phyloP scores from a whole-genome alignment of 2,797 vertebrate species.

The Champsocephalus gunnari region DNA sequence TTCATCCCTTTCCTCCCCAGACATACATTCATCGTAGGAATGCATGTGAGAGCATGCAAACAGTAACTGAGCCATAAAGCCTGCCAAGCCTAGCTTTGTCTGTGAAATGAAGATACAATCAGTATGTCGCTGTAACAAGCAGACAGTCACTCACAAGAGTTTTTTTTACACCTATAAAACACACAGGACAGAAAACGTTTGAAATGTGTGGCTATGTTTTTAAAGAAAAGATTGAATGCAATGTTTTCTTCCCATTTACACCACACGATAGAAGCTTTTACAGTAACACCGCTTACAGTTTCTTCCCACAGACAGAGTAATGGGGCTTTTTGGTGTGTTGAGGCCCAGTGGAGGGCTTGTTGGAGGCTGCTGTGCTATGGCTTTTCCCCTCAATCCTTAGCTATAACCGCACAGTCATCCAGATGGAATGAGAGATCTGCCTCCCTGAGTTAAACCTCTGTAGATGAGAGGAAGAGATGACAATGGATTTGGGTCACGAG shows the following conservation, averaged over 20 bases:
- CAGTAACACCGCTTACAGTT: slow-evolving; percentile 17
- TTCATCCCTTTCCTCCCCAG: slow-evolving; percentile 22
- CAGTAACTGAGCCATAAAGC: slow-evolving; percentile 39
- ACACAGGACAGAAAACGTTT: not conserved
- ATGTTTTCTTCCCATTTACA: not conserved
- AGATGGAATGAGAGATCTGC: slow-evolving; percentile 84
- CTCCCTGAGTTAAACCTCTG: slow-evolving; percentile 47
- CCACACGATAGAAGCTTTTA: slow-evolving; percentile 26
- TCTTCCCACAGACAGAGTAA: slow-evolving; percentile 26
- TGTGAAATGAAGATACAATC: slow-evolving; percentile 58
- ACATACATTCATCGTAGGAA: slow-evolving; percentile 29
- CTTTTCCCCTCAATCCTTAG: slow-evolving; percentile 43
- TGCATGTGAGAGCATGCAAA: slow-evolving; percentile 53
- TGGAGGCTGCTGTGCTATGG: slow-evolving; percentile 24
- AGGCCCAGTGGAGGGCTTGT: slow-evolving; percentile 39
- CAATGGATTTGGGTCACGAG: slow-evolving; percentile 62
- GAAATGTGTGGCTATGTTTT: slow-evolving; percentile 4
- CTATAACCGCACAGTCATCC: slow-evolving; percentile 67
- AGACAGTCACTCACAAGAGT: slow-evolving; percentile 53
- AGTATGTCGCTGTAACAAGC: slow-evolving; percentile 41
- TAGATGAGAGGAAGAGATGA: slow-evolving; percentile 83
- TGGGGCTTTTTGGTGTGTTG: slow-evolving; percentile 8
- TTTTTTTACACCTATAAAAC: slow-evolving; percentile 26
- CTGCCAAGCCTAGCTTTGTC: slow-evolving; percentile 56
- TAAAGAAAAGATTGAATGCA: slow-evolving; percentile 8